Evolutionary conservation across 2,797 vertebrate species (phyloP), one percentile per base, ranked within the genome.

Genomic region (Hypotaenidia okinawae): DNA sequence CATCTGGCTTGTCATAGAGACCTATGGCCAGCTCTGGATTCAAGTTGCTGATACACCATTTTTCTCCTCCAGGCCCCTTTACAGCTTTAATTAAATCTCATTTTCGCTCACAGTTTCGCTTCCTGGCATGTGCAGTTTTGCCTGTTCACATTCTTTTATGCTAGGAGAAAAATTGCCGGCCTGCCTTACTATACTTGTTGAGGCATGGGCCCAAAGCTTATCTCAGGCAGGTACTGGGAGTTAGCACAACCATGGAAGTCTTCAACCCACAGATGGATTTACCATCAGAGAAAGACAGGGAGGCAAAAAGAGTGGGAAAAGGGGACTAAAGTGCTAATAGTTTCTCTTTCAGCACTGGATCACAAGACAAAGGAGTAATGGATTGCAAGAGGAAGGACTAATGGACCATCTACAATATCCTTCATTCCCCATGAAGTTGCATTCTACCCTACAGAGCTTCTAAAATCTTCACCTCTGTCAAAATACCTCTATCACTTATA

Each of bases 71-170:
- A 91, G 94, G 90, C 45, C n/a, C 21, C 63, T 92, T 88, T 77
- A 62, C 18, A 30, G 57, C 22, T 92, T 96, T 95, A 96, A 96
- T 97, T 94, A 96, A 94, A 85, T 57, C 7, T 4, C 82, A 85
- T 62, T 87, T 89, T 72, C 45, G 27, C 57, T 74, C 4, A 0
- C 77, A 84, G 67, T 82, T 96, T 96, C 2, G 11, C 52, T 87
- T 94, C 83, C 77, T 22, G 2, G 73, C 82, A 76, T 87, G 67
- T 94, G 87, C 47, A 73, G 47, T 76, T 94, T 82, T 94, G 70
- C 70, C 80, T 51, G 3, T 84, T 84, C 77, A 77, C 67, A 87
- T 72, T 54, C 12, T 82, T 82, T 94, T 39, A 63, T 64, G 75
- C 23, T 82, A 84, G 49, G 9, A 78, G 67, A 84, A 94, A 90